Evolutionary conservation across 1,140 invertebrate species (phyloP), one percentile per base, ranked within the genome.

Genomic region (Euschistus heros): DNA sequence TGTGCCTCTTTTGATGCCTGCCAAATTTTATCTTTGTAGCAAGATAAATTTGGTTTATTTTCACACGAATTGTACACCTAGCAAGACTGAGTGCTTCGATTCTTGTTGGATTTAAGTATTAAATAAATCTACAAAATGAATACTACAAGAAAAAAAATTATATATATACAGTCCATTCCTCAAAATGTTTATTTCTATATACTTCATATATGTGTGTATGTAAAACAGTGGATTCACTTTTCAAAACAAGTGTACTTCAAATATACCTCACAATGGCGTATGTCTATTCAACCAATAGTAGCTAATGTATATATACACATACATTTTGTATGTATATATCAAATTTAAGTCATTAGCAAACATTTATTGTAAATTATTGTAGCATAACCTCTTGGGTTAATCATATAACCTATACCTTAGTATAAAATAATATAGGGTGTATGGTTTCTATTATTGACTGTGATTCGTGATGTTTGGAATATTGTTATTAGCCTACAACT

Each of bases 251-350:
- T 37, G 33, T 37, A 37, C 33, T 37, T 37, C 4, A 37, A 37
- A 57, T 57, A 24, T 24, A 24, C 24, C 24, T 24, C 54, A 57
- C 54, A 57, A 57, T 57, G 54, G 54, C 24, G 54, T 57, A 55
- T 24, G 15, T 57, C 54, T 57, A 57, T 26, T 57, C 54, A 57
- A 57, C 54, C 54, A 24, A 57, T 57, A 26, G n/a, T 17, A 57
- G 24, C 22, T 17, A 20, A 24, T 57, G 24, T 57, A 57, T 57
- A 57, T 57, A 57, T 15, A 24, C 14, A 26, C 24, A 57, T 27
- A 57, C 54, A 57, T 57, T 17, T 26, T 57, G 54, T 57, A 57
- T 57, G 24, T 57, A 57, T 57, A 27, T 57, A 57, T 57, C 54
- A 57, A 57, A 57, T 57, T 20, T 57, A 57, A 24, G 54, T 57